These are phyloP conservation scores for Microtus californicus DNA, from an alignment of 2,797 vertebrate genomes.

Conservation along the genomic window DNA sequence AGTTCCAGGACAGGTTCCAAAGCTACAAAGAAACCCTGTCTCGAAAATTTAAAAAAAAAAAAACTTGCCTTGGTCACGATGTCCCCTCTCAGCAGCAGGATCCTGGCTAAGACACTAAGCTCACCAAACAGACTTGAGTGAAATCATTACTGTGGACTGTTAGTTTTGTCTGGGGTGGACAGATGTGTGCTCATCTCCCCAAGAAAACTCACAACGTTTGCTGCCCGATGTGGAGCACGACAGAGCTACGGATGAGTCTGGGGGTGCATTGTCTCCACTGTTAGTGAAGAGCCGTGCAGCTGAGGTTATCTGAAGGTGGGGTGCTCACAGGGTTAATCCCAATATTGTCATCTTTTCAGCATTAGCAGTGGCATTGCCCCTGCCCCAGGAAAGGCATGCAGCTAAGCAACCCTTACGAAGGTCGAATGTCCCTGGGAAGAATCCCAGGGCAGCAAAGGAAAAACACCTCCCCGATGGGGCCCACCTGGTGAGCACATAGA, in stretches of 20 bases:
- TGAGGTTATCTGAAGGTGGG: neutral
- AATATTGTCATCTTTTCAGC: neutral
- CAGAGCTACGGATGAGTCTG: neutral
- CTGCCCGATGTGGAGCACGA: neutral
- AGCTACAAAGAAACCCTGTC: too few species aligned
- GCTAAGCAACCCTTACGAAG: neutral
- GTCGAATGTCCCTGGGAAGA: neutral
- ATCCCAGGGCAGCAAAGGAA: neutral
- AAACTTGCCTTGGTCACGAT: neutral
- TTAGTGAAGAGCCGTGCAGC: neutral
- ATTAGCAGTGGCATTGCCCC: neutral
- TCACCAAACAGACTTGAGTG: neutral
- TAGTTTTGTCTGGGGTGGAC: too few species aligned
- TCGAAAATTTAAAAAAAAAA: too few species aligned
- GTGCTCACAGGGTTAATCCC: neutral
- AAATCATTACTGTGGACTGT: neutral
- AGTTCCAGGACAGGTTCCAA: too few species aligned
- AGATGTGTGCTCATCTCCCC: neutral
- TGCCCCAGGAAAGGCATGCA: neutral
- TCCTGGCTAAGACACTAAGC: neutral
- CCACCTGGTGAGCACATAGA: neutral
- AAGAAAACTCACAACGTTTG: neutral
- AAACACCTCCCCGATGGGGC: too few species aligned
- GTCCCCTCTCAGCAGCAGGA: neutral
- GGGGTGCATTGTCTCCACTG: neutral